A percentile compares a stretch with the other conserved stretches of the same genome.
These are phyloP conservation scores for Apis cerana DNA, from an alignment of 1,140 invertebrate species.

Conservation along the genomic window DNA sequence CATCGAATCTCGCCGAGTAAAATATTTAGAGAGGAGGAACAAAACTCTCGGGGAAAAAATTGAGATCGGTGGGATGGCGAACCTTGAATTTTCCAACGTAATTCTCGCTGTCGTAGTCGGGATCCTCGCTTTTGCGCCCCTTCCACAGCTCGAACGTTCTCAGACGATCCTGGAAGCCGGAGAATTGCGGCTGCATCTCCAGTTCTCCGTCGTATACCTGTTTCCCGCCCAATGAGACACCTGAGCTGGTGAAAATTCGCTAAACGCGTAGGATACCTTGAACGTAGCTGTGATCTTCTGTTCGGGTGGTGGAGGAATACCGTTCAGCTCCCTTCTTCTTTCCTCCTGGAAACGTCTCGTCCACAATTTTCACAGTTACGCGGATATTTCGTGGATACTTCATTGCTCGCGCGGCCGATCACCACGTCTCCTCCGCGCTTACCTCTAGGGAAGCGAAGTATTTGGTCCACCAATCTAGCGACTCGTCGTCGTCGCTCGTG, in stretches of 20 bases:
- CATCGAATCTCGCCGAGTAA: too few relatives aligned
- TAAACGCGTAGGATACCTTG: slow-evolving; percentile 68
- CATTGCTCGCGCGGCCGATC: too few relatives aligned
- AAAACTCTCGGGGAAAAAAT: too few relatives aligned
- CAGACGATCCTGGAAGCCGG: slow-evolving; percentile 89
- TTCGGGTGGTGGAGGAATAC: slow-evolving; percentile 1
- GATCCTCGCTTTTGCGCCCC: slow-evolving; percentile 86
- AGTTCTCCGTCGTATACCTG: slow-evolving; percentile 89
- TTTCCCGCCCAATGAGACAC: slow-evolving; percentile 59
- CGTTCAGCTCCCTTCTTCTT: slow-evolving; percentile 63
- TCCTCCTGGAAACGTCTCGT: slow-evolving; percentile 65
- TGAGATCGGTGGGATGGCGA: background rate
- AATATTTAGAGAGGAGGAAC: too few relatives aligned
- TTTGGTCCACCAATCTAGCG: slow-evolving; percentile 90
- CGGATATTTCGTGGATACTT: too few relatives aligned
- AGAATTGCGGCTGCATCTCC: slow-evolving; percentile 89
- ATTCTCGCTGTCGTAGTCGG: slow-evolving; percentile 84
- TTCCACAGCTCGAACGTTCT: slow-evolving; percentile 88
- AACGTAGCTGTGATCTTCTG: slow-evolving; percentile 70
- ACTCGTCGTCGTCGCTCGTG: slow-evolving; percentile 76
- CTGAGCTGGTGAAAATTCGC: slow-evolving; percentile 44
- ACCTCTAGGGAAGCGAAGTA: slow-evolving; percentile 86
- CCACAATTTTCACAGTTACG: background rate
- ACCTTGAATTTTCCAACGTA: slow-evolving; percentile 87
- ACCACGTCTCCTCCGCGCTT: slow-evolving; percentile 10